Percentiles rank a stretch among this genome's conserved stretches.
Evolutionary conservation across 2,888 invertebrate genomes (phyloP).

Genomic region (Hypsopygia costalis): DNA sequence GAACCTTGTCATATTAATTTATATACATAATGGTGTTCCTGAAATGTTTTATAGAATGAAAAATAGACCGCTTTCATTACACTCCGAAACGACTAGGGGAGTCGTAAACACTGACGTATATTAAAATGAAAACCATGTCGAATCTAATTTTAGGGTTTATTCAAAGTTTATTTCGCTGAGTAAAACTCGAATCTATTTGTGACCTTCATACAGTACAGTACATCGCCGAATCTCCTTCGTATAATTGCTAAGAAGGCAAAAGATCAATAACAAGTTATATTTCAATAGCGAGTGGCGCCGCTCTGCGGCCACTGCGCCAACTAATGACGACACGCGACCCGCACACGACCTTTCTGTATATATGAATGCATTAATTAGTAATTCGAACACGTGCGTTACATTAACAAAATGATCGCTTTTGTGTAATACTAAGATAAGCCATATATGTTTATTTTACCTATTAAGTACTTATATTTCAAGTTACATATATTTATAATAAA

Average conservation of each 20-base stretch:
- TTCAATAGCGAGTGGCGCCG: slow-evolving; percentile 36
- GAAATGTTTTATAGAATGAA: slow-evolving; percentile 60
- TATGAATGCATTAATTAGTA: slow-evolving; percentile 29
- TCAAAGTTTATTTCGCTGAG: not conserved
- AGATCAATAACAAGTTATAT: slow-evolving; percentile 19
- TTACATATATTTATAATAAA: too few relatives aligned
- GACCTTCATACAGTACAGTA: too few relatives aligned
- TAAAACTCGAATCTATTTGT: not conserved
- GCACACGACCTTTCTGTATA: slow-evolving; percentile 38
- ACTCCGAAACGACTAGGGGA: slow-evolving; percentile 31
- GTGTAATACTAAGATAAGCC: too few relatives aligned
- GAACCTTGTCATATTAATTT: slow-evolving; percentile 57
- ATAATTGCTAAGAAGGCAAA: not conserved
- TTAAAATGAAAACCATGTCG: slow-evolving; percentile 29
- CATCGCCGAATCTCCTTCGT: too few relatives aligned
- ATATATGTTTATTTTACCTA: too few relatives aligned
- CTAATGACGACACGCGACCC: slow-evolving; percentile 49
- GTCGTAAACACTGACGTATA: slow-evolving; percentile 36
- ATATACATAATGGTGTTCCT: slow-evolving; percentile 47
- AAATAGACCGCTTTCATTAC: slow-evolving; percentile 41
- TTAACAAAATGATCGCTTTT: not conserved
- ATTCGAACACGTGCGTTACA: slow-evolving; percentile 26
- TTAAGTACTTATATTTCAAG: too few relatives aligned
- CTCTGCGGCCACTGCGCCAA: slow-evolving; percentile 32
- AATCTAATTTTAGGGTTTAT: slow-evolving; percentile 30